Conservation (phyloP, 2,888 invertebrate genomes). For the Ochropleura plecta region DNA sequence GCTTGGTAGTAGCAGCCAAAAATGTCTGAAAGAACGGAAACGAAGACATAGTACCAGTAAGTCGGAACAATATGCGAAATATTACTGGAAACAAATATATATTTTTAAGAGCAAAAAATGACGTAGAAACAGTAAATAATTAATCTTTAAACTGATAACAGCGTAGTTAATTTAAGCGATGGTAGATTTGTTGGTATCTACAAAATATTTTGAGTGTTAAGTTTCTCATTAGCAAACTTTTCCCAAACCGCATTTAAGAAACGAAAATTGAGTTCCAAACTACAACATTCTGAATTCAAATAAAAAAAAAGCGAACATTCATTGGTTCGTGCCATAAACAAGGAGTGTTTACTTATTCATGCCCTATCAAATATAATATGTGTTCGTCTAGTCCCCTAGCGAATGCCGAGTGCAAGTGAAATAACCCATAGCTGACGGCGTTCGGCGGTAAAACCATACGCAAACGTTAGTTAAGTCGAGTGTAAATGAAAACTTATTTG, state of each 20-base stretch:
- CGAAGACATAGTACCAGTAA: conserved; percentile 40
- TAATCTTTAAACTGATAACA: neutral
- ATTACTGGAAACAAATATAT: neutral
- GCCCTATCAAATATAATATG: conserved; percentile 54
- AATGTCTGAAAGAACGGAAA: conserved; percentile 44
- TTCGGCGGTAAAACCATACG: conserved; percentile 56
- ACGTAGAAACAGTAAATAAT: neutral
- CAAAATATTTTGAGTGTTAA: neutral
- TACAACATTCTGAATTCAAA: neutral
- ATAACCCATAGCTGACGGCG: conserved; percentile 57
- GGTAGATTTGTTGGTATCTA: neutral
- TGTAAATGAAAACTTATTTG: conserved; percentile 71
- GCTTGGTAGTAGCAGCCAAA: conserved; percentile 35
- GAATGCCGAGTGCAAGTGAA: conserved; percentile 43
- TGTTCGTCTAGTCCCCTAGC: conserved; percentile 44
- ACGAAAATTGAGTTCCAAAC: neutral
- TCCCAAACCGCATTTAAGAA: neutral
- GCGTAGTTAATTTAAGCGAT: neutral
- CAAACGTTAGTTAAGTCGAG: conserved; percentile 66
- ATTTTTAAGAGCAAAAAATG: neutral
- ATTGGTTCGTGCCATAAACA: conserved; percentile 52
- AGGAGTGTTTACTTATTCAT: conserved; percentile 64
- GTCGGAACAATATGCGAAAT: neutral
- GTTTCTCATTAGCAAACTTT: neutral
- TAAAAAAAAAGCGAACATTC: neutral